Evolutionary conservation across 2,888 invertebrate genomes (phyloP).

Genomic region (Chironomus tentans): DNA sequence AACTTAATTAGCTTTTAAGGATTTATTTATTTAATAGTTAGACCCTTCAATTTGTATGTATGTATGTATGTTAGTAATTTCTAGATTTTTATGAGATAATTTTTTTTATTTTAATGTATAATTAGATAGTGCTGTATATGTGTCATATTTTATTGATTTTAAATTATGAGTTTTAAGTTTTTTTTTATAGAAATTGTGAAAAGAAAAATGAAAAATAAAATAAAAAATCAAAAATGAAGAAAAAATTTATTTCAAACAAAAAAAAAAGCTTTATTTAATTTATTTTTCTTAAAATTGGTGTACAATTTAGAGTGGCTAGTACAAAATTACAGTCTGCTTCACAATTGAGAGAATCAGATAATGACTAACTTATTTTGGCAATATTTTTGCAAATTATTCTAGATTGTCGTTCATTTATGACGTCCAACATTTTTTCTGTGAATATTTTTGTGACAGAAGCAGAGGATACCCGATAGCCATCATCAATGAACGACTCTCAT

Average conservation of each 20-base stretch:
- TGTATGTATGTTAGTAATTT: neutral
- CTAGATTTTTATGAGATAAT: too few species aligned
- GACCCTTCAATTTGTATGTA: neutral
- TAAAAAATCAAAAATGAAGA: neutral
- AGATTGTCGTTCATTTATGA: too few species aligned
- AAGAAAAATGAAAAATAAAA: neutral
- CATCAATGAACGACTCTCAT: too few species aligned
- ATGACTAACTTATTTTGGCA: too few species aligned
- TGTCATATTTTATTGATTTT: neutral
- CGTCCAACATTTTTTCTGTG: too few species aligned
- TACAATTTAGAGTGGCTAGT: too few species aligned
- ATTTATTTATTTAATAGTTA: neutral
- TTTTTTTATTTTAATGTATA: too few species aligned
- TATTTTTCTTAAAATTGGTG: neutral
- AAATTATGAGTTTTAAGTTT: neutral
- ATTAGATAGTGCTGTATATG: neutral
- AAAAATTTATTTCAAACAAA: neutral
- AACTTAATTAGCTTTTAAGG: neutral
- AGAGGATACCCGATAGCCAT: too few species aligned
- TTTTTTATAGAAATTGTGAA: neutral
- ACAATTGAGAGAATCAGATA: too few species aligned
- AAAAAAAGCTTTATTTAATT: neutral
- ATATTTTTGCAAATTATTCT: too few species aligned
- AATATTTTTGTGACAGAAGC: too few species aligned
- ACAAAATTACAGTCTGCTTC: too few species aligned